phyloP scores from a whole-genome alignment of 2,888 invertebrate species.

The Pheosia tremula region DNA sequence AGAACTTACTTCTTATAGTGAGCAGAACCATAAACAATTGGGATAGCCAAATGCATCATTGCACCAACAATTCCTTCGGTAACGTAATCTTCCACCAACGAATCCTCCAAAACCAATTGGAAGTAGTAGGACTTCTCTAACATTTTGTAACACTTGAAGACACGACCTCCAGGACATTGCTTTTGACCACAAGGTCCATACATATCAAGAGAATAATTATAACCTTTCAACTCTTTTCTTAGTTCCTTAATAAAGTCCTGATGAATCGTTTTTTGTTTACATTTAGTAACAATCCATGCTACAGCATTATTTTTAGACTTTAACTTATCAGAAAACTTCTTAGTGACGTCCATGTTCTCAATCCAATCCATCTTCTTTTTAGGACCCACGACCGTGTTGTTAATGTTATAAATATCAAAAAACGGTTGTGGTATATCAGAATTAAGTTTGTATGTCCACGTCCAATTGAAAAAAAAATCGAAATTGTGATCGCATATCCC shows the following conservation, averaged over 20 bases:
- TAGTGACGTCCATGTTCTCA: conserved; percentile 47
- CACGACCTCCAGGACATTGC: conserved; percentile 53
- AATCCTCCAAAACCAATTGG: conserved; percentile 67
- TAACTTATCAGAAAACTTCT: conserved; percentile 37
- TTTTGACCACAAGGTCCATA: conserved; percentile 63
- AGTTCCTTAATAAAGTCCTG: conserved; percentile 57
- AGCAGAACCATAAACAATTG: conserved; percentile 60
- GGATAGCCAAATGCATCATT: conserved; percentile 59
- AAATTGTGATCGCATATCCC: conserved; percentile 60
- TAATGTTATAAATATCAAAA: conserved; percentile 51
- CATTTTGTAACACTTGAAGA: conserved; percentile 56
- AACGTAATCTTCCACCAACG: conserved; percentile 60
- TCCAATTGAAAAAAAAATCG: conserved; percentile 74
- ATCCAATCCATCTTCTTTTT: conserved; percentile 53
- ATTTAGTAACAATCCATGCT: conserved; percentile 64
- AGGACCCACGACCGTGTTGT: conserved; percentile 60
- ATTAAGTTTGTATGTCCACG: conserved; percentile 73
- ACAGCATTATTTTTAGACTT: conserved; percentile 59
- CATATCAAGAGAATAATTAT: conserved; percentile 62
- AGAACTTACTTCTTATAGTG: conserved; percentile 61
- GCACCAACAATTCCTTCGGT: conserved; percentile 60
- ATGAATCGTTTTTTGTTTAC: conserved; percentile 56
- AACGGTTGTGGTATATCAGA: conserved; percentile 70
- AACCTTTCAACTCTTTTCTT: conserved; percentile 54
- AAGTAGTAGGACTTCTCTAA: conserved; percentile 67